phyloP scores from a whole-genome alignment of 2,113 vertebrate species.

The Speoplatyrhinus poulsoni region DNA sequence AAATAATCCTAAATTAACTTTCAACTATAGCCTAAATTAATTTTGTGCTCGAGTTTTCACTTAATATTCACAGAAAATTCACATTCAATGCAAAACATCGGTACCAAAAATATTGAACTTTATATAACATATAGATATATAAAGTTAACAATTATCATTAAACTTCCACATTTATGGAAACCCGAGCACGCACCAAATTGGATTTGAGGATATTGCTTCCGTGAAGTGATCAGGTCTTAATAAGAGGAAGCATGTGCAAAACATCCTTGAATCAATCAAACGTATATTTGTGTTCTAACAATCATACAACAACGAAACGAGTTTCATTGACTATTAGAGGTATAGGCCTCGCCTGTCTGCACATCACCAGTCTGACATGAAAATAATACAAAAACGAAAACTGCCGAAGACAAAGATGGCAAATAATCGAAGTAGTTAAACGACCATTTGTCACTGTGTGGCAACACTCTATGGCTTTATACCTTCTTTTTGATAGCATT shows the following conservation, averaged over 20 bases:
- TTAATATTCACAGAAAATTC: not conserved
- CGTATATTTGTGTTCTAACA: conserved; percentile 46
- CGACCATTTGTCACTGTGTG: not conserved
- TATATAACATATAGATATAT: not conserved
- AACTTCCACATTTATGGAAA: conserved; percentile 71
- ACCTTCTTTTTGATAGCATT: conserved; percentile 1
- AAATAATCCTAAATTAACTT: not conserved
- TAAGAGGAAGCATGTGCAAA: conserved; percentile 74
- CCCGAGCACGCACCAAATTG: conserved; percentile 64
- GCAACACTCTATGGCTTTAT: conserved; percentile 17
- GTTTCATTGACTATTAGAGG: conserved; percentile 32
- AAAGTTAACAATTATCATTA: conserved; percentile 56
- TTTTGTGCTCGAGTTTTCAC: too few species aligned
- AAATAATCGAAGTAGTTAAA: conserved; percentile 24
- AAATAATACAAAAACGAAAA: conserved; percentile 49
- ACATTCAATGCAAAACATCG: conserved; percentile 34
- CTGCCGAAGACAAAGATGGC: conserved; percentile 37
- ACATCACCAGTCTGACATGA: conserved; percentile 40
- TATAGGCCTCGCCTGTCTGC: conserved; percentile 18
- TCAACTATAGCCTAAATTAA: not conserved
- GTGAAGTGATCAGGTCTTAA: conserved; percentile 49
- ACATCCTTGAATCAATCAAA: conserved; percentile 46
- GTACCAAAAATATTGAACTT: conserved; percentile 34
- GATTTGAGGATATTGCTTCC: conserved; percentile 66
- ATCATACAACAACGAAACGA: conserved; percentile 36